Evolutionary conservation across 2,888 invertebrate species (phyloP), one percentile per base, ranked within the genome.

Genomic region (Eupithecia insigniata): DNA sequence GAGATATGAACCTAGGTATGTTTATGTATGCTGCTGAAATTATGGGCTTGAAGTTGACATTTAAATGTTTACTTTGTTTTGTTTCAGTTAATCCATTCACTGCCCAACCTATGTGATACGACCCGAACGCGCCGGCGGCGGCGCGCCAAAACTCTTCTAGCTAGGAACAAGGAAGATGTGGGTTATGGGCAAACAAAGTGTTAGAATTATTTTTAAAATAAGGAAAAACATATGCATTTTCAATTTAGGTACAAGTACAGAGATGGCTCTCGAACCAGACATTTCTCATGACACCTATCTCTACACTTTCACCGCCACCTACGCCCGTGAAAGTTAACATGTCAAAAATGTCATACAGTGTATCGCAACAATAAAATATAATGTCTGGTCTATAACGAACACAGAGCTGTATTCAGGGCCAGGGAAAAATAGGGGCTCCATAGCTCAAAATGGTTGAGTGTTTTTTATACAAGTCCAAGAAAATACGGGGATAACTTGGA

Each of bases 341-440:
- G 82, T 86, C 81, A 80, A 79, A 83, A 75, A 78, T 79, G 77
- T 81, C 74, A 78, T 76, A 79, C 73, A 73, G 71, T 73, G 76
- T 77, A 77, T 75, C 76, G 73, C 74, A 74, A 76, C 81, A 80
- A 82, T 80, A 82, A 82, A 83, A 80, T 81, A 87, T 83, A 80
- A 81, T 78, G 81, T 78, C 77, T 78, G 76, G 74, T 79, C 76
- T 74, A 78, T 84, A 85, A 84, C 81, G 82, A 78, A 73, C 76
- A 58, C 78, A 78, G 78, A 67, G 72, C 70, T 77, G 64, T 10
- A 64, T 22, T 64, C n/a, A 64, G 36, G 36, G 6, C 0, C 7
- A n/a, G 12, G 34, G 30, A 62, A 62, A n/a, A 62, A 12, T 26
- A 39, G 16, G 26, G n/a, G 55, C 51, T 22, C 12, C 12, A 12